Conservation (phyloP, 2,113 vertebrate genomes). For the Microcebus griseorufus region DNA sequence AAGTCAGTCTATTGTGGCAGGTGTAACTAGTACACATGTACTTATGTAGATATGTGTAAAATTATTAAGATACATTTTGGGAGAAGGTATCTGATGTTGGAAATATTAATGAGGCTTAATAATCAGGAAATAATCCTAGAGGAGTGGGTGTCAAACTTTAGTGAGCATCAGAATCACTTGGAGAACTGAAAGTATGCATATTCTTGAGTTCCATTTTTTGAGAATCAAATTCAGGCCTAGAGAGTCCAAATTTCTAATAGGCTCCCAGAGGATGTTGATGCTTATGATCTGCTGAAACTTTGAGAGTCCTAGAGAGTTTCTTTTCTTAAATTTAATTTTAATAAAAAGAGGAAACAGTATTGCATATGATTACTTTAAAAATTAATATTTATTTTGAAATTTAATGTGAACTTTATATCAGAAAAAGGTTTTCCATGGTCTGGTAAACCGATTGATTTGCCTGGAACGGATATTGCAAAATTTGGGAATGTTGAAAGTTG, state of each 20-base stretch:
- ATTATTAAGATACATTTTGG: not conserved
- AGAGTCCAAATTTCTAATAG: not conserved
- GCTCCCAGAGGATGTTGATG: not conserved
- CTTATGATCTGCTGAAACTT: not conserved
- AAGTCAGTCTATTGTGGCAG: not conserved
- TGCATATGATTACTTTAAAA: not conserved
- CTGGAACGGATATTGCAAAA: not conserved
- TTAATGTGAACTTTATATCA: conserved; percentile 3
- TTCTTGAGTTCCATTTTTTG: not conserved
- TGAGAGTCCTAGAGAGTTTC: not conserved
- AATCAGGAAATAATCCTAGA: not conserved
- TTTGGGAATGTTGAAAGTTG: not conserved
- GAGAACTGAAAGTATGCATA: not conserved
- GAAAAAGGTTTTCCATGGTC: not conserved
- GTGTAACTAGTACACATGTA: not conserved
- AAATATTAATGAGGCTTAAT: not conserved
- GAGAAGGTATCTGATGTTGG: not conserved
- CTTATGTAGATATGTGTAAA: not conserved
- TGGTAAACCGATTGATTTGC: not conserved
- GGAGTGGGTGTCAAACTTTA: not conserved
- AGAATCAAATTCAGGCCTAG: not conserved
- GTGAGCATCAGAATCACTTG: not conserved
- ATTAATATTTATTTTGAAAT: not conserved
- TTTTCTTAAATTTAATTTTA: not conserved
- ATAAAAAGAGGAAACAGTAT: not conserved